These are phyloP conservation scores for Platanista minor DNA, from an alignment of 2,113 vertebrate genomes.

Conservation along the genomic window DNA sequence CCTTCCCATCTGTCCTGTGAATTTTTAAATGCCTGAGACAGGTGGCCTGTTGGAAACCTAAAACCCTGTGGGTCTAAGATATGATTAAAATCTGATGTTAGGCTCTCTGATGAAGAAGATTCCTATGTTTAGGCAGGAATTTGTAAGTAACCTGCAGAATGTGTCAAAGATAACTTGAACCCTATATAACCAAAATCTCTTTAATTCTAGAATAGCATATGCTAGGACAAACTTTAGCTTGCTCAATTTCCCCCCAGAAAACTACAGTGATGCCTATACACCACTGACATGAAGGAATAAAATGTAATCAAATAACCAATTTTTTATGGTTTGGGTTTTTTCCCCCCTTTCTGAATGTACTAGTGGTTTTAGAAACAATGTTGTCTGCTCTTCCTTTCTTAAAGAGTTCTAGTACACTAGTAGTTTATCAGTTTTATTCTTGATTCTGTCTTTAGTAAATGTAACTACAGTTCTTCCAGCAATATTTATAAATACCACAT, in stretches of 20 bases:
- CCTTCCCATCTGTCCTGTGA: conserved; percentile 92
- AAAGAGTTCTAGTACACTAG: background rate
- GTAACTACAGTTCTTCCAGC: conserved; percentile 67
- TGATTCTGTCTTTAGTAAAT: conserved; percentile 45
- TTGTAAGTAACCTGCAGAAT: conserved; percentile 80
- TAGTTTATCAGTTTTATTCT: conserved; percentile 25
- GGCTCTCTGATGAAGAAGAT: conserved; percentile 82
- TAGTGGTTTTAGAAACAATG: background rate
- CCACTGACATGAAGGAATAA: background rate
- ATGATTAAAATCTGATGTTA: conserved; percentile 92
- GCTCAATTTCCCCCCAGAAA: conserved; percentile 70
- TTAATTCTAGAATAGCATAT: conserved; percentile 79
- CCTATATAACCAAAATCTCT: conserved; percentile 77
- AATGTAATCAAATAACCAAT: background rate
- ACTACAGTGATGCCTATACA: background rate
- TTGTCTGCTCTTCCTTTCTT: background rate
- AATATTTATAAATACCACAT: conserved; percentile 67
- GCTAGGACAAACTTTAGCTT: conserved; percentile 71
- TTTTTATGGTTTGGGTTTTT: background rate
- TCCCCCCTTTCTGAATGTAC: background rate
- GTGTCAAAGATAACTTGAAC: conserved; percentile 81
- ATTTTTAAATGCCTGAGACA: conserved; percentile 90
- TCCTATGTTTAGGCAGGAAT: conserved; percentile 81
- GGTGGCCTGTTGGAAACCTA: conserved; percentile 89
- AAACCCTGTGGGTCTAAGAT: conserved; percentile 88